phyloP scores from a whole-genome alignment of 2,888 invertebrate species.

The Ophion costatus region DNA sequence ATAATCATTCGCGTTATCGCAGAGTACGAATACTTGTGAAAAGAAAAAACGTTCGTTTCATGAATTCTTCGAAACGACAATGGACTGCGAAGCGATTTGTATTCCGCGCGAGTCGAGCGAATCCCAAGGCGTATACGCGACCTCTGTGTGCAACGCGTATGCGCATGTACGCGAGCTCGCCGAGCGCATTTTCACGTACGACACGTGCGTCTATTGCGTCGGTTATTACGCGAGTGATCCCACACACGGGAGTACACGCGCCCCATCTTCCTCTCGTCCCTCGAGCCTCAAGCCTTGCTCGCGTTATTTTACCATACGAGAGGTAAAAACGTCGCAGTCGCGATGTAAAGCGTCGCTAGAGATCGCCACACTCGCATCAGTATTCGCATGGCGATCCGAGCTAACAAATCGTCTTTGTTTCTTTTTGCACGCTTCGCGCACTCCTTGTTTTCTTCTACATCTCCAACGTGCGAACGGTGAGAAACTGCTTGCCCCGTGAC shows the following conservation, averaged over 20 bases:
- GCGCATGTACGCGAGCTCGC: constrained; percentile 37
- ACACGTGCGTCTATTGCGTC: constrained; percentile 57
- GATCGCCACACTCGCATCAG: constrained; percentile 17
- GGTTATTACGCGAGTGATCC: constrained; percentile 41
- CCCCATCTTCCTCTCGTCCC: constrained; percentile 18
- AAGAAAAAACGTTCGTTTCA: not conserved
- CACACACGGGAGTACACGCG: constrained; percentile 9
- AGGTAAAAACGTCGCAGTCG: constrained; percentile 13
- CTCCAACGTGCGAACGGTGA: constrained; percentile 3
- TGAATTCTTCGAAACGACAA: constrained; percentile 37
- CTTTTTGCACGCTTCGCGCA: not conserved
- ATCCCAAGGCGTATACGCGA: constrained; percentile 30
- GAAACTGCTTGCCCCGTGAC: not conserved
- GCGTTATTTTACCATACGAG: constrained; percentile 37
- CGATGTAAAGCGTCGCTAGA: constrained; percentile 18
- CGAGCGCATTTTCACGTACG: constrained; percentile 42
- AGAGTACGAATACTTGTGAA: not conserved
- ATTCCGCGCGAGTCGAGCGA: constrained; percentile 36
- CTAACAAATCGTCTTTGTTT: constrained; percentile 17
- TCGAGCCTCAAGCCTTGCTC: constrained; percentile 41
- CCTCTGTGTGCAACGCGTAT: constrained; percentile 28
- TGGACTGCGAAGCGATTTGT: constrained; percentile 30
- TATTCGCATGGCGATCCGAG: constrained; percentile 24
- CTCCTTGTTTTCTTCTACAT: not conserved
- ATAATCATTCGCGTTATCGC: not conserved